Percentiles rank a stretch among this genome's conserved stretches.
Conservation (phyloP, 1,140 invertebrate species). For the Aphaenogaster floridana region DNA sequence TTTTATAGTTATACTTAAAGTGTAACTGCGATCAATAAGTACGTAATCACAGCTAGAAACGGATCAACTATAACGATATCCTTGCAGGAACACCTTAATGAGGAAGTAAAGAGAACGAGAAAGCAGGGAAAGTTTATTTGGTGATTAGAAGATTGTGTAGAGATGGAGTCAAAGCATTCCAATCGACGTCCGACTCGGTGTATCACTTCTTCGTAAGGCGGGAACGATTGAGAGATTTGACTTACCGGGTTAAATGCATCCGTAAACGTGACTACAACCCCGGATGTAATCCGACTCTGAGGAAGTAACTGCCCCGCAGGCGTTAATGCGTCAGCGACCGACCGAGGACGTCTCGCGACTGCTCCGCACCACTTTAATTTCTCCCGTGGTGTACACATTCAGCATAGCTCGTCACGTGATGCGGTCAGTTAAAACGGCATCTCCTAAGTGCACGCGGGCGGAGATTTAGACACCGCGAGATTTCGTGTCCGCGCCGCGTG, state of each 20-base stretch:
- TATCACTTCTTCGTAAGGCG: background rate
- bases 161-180: background rate
- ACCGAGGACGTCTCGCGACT: constrained; percentile 77
- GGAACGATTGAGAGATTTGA: constrained; percentile 8
- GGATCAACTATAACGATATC: background rate
- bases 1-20: background rate
- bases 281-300: constrained; percentile 54
- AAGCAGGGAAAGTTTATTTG: background rate
- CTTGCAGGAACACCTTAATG: background rate
- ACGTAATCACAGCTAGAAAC: background rate
- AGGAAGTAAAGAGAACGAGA: background rate
- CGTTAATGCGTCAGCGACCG: constrained; percentile 67
- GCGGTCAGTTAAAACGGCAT: constrained; percentile 55
- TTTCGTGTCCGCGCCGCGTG: background rate
- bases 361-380: constrained; percentile 75
- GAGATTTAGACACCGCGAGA: constrained; percentile 39
- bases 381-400: constrained; percentile 67
- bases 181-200: background rate
- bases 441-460: constrained; percentile 48
- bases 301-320: constrained; percentile 51
- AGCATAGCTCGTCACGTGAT: constrained; percentile 74
- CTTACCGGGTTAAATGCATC: constrained; percentile 74
- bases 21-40: background rate
- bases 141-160: background rate
- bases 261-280: constrained; percentile 53